Base-by-base conservation (phyloP, 2,113 vertebrate species). In the Dendropsophus ebraccatus region DNA sequence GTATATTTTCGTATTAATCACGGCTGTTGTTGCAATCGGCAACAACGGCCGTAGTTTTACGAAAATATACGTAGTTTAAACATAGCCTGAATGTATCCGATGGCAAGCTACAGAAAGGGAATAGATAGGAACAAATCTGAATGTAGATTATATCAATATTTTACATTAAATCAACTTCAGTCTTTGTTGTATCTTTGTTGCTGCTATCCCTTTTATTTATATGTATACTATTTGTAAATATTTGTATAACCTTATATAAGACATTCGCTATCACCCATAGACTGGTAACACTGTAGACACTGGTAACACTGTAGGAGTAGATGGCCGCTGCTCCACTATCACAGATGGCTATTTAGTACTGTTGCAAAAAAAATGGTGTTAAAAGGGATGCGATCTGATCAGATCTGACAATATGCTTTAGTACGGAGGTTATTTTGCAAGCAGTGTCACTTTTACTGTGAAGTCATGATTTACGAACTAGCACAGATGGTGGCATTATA, bases 271-370 rank as follows among this genome's bases (percentile, higher is more conserved):
- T 62, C 5, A n/a, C n/a, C n/a, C n/a, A 19, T 60, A n/a, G 23
- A 7, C 62, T 10, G 17, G 21, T 19, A 21, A 41, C 60, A n/a
- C 32, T n/a, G 30, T 69, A n/a, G n/a, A n/a, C n/a, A n/a, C n/a
- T n/a, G n/a, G n/a, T n/a, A n/a, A n/a, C 21, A 37, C 5, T 84
- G 41, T 84, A 37, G 32, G 50, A 84, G 58, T 45, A 28, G 35
- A 84, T 60, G 4, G 32, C 60, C 54, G 65, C 25, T 10, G 67
- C 49, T 70, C 47, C 49, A 56, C 41, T 16, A 52, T 73, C 30
- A 54, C 81, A 72, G 81, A 83, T 72, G 62, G 81, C 65, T 83
- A 54, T 83, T 83, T 83, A 72, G 81, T 82, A 69, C 10, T 54
- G 47, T 80, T 60, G 21, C 35, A 45, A 28, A 45, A 45, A 28